Conservation (phyloP, 30 jellyfish, hydroid and myxozoan species). For the Aurelia sp. region DNA sequence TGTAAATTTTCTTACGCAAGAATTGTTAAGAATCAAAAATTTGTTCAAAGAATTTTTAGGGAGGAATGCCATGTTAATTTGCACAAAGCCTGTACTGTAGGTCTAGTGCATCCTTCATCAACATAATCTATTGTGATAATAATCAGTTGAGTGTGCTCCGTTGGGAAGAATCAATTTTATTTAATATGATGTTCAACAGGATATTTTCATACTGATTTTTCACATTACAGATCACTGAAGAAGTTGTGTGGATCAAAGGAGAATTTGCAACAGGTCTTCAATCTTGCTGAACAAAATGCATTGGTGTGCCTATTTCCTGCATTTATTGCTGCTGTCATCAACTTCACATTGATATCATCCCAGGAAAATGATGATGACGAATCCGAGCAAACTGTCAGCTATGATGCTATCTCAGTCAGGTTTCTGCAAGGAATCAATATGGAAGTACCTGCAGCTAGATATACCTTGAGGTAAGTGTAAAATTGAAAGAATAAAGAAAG, state of each 20-base stretch:
- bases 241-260: conserved; percentile 24
- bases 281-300: conserved; percentile 23
- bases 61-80: too few species aligned
- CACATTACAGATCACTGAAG: conserved; percentile 20
- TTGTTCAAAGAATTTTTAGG: too few species aligned
- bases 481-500: not conserved
- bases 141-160: too few species aligned
- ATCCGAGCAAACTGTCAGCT: not conserved
- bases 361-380: conserved; percentile 25
- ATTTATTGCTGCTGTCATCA: conserved; percentile 17
- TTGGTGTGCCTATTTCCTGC: conserved; percentile 12
- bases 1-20: too few species aligned
- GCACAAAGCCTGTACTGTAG: too few species aligned
- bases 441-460: conserved; percentile 5
- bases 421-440: conserved; percentile 20
- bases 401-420: not conserved
- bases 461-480: conserved; percentile 20
- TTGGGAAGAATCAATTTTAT: too few species aligned
- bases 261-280: not conserved
- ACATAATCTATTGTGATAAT: too few species aligned
- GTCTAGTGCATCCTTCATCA: too few species aligned
- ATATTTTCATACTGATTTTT: too few species aligned
- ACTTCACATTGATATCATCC: conserved; percentile 33
- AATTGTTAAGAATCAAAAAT: too few species aligned
- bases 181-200: too few species aligned